Base-by-base conservation (phyloP, 2,797 vertebrate species). In the Bucorvus abyssinicus region DNA sequence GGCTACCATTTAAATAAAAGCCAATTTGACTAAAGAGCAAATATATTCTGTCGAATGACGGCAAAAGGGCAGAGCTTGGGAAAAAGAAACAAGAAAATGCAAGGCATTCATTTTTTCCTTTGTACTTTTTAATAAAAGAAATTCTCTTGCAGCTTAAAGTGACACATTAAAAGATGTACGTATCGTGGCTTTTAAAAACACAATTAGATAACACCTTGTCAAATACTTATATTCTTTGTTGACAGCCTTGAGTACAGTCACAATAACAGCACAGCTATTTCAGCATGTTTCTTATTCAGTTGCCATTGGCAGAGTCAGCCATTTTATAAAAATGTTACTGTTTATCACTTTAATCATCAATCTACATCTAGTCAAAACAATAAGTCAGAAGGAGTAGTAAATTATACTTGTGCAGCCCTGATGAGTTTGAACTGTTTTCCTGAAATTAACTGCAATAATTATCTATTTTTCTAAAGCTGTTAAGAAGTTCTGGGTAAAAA, bases 121-220 rank as follows among this genome's bases (percentile, higher is more conserved):
- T 98, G 97, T 98, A 97, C 95, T 96, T 97, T 95, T 96, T 98
- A 97, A 98, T 98, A 98, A 98, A 98, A 98, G 98, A 97, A 97
- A 97, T 96, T 96, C 96, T 98, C 95, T 74, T 92, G 94, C 96
- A 97, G 98, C 98, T 98, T 98, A 97, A 98, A 98, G 97, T 98
- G 98, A 98, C 98, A 98, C 98, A 97, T 98, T 97, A 98, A 98
- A 98, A 97, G 98, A 98, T 98, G 98, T 98, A 97, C 94, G 97
- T 97, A 97, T 98, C 96, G 97, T 97, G 98, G 97, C 98, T 98
- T 98, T 98, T 98, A 98, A 98, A 98, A 98, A 98, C 98, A 98
- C 98, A 98, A 98, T 98, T 98, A 98, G 98, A 98, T 98, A 99
- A 98, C 98, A 98, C 98, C 98, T 98, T 98, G 98, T 98, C 98